Evolutionary conservation across 2,888 invertebrate genomes (phyloP).

Genomic region (Dorcus hopei): DNA sequence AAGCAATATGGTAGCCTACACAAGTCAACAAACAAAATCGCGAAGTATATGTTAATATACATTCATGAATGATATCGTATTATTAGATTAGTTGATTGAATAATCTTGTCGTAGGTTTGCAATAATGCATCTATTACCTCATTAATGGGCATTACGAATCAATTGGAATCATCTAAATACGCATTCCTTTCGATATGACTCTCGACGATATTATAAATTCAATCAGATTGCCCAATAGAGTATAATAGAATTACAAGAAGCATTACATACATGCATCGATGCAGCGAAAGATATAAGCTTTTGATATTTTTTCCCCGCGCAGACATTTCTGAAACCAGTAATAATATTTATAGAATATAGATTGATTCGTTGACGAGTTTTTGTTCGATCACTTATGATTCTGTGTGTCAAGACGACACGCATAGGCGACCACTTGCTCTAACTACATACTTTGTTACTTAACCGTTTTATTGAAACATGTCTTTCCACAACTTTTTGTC

Average conservation of each 20-base stretch:
- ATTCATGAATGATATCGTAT: no score
- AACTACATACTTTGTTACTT: conserved; percentile 15
- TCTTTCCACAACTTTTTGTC: conserved; percentile 31
- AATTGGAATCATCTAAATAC: no score
- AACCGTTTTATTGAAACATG: conserved; percentile 20
- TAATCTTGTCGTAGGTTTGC: no score
- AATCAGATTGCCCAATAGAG: not conserved
- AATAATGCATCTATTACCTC: no score
- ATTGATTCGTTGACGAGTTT: conserved; percentile 46
- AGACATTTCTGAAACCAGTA: conserved; percentile 6
- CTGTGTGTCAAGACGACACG: conserved; percentile 25
- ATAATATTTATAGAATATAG: conserved; percentile 45
- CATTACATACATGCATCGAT: not conserved
- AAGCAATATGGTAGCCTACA: no score
- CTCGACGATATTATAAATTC: not conserved
- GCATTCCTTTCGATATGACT: no score
- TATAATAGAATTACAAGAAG: conserved; percentile 1
- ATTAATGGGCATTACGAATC: no score
- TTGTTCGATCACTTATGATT: conserved; percentile 35
- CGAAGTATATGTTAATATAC: no score
- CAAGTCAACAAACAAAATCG: no score
- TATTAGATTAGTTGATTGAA: no score
- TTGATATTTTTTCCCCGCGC: not conserved
- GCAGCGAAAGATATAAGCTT: not conserved
- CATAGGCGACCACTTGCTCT: conserved; percentile 32